Conservation (phyloP, 2,888 invertebrate genomes). For the Lithophane semibrunnea region DNA sequence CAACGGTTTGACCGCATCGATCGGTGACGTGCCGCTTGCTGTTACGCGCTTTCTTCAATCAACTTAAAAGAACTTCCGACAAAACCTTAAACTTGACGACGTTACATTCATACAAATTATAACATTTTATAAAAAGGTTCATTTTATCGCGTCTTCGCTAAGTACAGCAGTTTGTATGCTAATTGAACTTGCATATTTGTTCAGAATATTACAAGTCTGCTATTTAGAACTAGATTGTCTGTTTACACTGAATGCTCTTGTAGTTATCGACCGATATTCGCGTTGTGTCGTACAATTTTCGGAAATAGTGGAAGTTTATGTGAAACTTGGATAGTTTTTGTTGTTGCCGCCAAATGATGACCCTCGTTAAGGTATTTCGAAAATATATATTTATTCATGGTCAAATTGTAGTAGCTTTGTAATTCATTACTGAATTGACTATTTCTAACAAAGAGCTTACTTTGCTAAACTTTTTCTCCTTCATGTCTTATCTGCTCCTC, state of each 20-base stretch:
- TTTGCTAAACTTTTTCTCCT: neutral
- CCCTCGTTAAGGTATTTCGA: slow-evolving; percentile 16
- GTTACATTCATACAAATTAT: slow-evolving; percentile 2
- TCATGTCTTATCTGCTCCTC: neutral
- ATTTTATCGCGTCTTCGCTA: slow-evolving; percentile 18
- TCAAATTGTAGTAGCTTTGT: neutral
- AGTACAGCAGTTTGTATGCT: slow-evolving; percentile 10
- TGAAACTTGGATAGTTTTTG: slow-evolving; percentile 6
- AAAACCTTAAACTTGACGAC: slow-evolving; percentile 39
- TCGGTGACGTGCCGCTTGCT: slow-evolving; percentile 74
- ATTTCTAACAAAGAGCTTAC: neutral
- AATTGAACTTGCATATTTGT: slow-evolving; percentile 18
- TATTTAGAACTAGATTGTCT: slow-evolving; percentile 11
- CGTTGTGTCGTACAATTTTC: slow-evolving; percentile 36
- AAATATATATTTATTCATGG: neutral
- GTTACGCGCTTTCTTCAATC: slow-evolving; percentile 69
- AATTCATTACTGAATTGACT: neutral
- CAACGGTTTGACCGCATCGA: slow-evolving; percentile 81
- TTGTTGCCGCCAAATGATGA: slow-evolving; percentile 13
- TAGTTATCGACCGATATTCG: slow-evolving; percentile 33
- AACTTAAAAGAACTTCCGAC: slow-evolving; percentile 52
- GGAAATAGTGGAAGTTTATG: slow-evolving; percentile 6
- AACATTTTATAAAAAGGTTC: slow-evolving; percentile 22
- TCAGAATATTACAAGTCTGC: slow-evolving; percentile 17
- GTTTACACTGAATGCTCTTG: slow-evolving; percentile 30